Percentiles rank a stretch among this genome's conserved stretches.
Conservation (phyloP, 1,140 invertebrate genomes). For the Aphelenchoides fujianensis region DNA sequence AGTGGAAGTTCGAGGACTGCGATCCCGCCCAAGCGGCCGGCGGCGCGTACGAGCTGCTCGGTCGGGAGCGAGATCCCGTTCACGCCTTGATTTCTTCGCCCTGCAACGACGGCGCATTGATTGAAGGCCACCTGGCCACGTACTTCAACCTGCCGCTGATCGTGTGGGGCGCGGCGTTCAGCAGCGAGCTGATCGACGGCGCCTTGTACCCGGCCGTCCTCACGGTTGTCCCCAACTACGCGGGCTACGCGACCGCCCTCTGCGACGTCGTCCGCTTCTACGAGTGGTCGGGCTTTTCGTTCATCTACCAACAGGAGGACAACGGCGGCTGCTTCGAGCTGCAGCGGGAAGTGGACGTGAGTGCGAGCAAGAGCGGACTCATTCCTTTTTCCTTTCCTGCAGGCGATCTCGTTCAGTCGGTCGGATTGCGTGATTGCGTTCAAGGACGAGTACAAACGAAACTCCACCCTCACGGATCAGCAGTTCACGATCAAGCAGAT, state of each 20-base stretch:
- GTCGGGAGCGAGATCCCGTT: conserved; percentile 14
- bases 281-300: conserved; percentile 32
- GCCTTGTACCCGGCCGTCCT: not conserved
- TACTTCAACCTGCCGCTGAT: conserved; percentile 34
- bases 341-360: conserved; percentile 17
- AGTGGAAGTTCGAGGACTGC: conserved; percentile 34
- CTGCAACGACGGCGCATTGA: conserved; percentile 30
- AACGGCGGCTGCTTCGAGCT: conserved; percentile 30
- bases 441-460: conserved; percentile 15
- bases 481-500: conserved; percentile 11
- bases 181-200: not conserved
- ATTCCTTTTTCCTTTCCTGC: too few relatives aligned
- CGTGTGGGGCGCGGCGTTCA: conserved; percentile 29
- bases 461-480: conserved; percentile 18
- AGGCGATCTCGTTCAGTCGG: conserved; percentile 10
- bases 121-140: conserved; percentile 28
- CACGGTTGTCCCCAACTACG: not conserved
- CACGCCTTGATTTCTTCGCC: conserved; percentile 30
- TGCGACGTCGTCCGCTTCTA: conserved; percentile 27
- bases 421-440: conserved; percentile 11
- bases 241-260: conserved; percentile 20
- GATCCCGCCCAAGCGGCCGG: conserved; percentile 18
- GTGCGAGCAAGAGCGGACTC: not conserved
- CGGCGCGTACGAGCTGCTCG: conserved; percentile 28
- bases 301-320: conserved; percentile 35